phyloP scores from a whole-genome alignment of 2,888 invertebrate genomes.

The Melanotus villosus region DNA sequence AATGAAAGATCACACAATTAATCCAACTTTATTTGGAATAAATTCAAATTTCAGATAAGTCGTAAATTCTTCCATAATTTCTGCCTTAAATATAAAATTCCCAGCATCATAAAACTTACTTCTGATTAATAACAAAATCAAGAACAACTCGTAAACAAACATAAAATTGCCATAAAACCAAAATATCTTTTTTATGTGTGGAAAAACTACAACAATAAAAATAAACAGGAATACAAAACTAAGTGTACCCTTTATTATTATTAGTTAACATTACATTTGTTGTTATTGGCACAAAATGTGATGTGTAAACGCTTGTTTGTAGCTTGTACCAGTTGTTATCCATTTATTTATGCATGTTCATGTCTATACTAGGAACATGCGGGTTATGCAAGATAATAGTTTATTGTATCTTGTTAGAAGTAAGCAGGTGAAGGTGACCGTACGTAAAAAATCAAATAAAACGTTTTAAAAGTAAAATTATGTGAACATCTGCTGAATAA shows the following conservation, averaged over 20 bases:
- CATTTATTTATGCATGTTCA: conserved; percentile 29
- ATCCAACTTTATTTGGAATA: too few relatives aligned
- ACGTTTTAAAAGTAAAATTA: not conserved
- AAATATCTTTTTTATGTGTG: too few relatives aligned
- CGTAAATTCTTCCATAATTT: too few relatives aligned
- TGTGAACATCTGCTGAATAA: not conserved
- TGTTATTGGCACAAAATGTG: conserved; percentile 19
- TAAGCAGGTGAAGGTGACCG: conserved; percentile 32
- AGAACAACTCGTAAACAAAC: too few relatives aligned
- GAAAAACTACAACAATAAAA: too few relatives aligned
- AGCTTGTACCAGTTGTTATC: conserved; percentile 28
- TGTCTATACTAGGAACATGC: conserved; percentile 26
- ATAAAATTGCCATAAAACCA: too few relatives aligned
- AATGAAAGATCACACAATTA: too few relatives aligned
- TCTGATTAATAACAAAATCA: too few relatives aligned
- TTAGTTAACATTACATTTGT: conserved; percentile 15
- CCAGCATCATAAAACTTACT: too few relatives aligned
- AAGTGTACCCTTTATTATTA: conserved; percentile 9
- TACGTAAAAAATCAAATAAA: conserved; percentile 1
- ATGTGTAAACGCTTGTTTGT: conserved; percentile 11
- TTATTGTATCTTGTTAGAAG: conserved; percentile 20
- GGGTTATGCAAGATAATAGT: conserved; percentile 35
- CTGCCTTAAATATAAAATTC: too few relatives aligned
- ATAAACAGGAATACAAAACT: too few relatives aligned
- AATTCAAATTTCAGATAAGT: too few relatives aligned